These are phyloP conservation scores for Tenrec ecaudatus DNA, from an alignment of 2,113 vertebrate species.

Conservation along the genomic window DNA sequence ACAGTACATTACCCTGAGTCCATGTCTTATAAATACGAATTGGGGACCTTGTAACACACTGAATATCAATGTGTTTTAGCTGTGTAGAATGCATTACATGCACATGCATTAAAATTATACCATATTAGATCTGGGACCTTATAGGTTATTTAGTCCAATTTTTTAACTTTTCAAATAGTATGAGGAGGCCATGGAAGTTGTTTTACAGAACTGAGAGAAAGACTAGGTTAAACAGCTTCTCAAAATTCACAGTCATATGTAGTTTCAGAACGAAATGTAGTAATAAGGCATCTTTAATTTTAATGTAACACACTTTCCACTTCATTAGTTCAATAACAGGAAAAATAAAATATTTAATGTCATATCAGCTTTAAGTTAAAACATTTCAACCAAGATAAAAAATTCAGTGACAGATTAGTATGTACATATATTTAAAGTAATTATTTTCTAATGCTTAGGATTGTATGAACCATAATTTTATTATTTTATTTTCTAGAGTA, in stretches of 20 bases:
- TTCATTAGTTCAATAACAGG: not conserved
- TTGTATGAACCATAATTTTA: not conserved
- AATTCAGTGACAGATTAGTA: not conserved
- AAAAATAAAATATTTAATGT: constrained; percentile 31
- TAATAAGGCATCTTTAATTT: constrained; percentile 34
- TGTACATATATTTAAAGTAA: not conserved
- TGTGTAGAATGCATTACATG: constrained; percentile 48
- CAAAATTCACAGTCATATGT: not conserved
- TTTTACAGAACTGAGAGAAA: constrained; percentile 7
- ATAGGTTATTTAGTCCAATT: constrained; percentile 64
- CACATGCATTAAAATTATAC: constrained; percentile 70
- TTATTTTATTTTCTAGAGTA: not conserved
- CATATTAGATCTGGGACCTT: constrained; percentile 56
- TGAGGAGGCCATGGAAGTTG: not conserved
- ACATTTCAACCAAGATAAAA: not conserved
- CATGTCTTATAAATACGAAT: constrained; percentile 76
- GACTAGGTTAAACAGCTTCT: constrained; percentile 2
- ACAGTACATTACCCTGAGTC: constrained; percentile 74
- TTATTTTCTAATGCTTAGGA: not conserved
- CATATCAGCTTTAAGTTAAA: constrained; percentile 26
- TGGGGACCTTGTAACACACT: constrained; percentile 57
- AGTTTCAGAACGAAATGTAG: constrained; percentile 15
- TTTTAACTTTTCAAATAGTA: constrained; percentile 63
- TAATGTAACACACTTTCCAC: accelerated
- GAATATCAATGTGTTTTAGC: constrained; percentile 73